These are phyloP conservation scores for Strongylocentrotus purpuratus DNA, from an alignment of 35 echinoderm and acorn worm genomes.

Conservation along the genomic window DNA sequence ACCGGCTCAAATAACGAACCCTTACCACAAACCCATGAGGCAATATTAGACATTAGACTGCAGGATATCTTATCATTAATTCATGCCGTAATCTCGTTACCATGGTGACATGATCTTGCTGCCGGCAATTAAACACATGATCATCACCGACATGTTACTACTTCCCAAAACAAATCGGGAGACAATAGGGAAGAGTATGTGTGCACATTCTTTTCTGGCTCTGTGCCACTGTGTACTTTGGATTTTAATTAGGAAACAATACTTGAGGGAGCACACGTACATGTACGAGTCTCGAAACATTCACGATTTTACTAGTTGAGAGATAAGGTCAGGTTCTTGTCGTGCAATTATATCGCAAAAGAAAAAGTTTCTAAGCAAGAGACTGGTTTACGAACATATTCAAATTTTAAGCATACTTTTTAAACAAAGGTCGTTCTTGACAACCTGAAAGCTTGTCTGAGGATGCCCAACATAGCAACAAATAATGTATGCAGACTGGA, in stretches of 20 bases:
- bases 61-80: background rate
- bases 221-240: background rate
- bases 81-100: background rate
- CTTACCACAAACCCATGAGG: background rate
- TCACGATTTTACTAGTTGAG: no score
- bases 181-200: background rate
- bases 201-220: background rate
- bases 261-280: no score
- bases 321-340: no score
- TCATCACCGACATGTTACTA: background rate
- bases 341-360: no score
- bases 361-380: no score
- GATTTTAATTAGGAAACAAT: background rate
- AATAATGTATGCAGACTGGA: no score
- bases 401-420: no score
- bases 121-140: background rate
- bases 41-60: background rate
- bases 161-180: background rate
- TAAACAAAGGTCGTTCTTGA: no score
- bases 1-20: background rate
- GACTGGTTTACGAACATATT: no score
- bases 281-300: no score
- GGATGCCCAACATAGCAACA: no score
- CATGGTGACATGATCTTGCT: constrained; percentile 11
- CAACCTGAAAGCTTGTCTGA: no score